Evolutionary conservation across 2,888 invertebrate genomes (phyloP), one percentile per base, ranked within the genome.

Genomic region (Steinernema hermaphroditum): DNA sequence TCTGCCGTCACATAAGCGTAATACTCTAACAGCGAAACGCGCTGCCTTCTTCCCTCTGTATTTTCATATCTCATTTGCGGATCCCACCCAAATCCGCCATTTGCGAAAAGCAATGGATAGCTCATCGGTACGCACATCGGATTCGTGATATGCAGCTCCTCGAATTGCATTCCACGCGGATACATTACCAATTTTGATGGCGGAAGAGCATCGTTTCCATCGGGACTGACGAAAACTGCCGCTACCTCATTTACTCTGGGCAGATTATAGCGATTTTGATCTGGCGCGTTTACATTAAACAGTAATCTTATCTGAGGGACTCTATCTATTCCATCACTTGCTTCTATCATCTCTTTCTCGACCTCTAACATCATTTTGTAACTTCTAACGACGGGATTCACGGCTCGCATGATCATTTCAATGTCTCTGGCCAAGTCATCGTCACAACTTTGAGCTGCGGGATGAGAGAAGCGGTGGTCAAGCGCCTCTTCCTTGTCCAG

Each of bases 111-210:
- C 0, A 87, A 0, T 2, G 86, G 86, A 78, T 88, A 88, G 80
- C 87, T 82, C 9, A 87, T 78, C 2, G 87, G 83, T 78, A 87
- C 87, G 78, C 87, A 87, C 69, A 80, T 68, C 87, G 86, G n/a
- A 82, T 83, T 46, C 87, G 86, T 0, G 80, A 68, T 1, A 87
- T 81, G 14, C 83, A 71, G 22, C 76, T 57, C 4, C n/a, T 19
- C n/a, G 16, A 88, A 57, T 19, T 37, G 68, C 37, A 76, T 74
- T 70, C 76, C 76, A 77, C 68, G 77, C 37, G 9, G 73, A 74
- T 73, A 79, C 50, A 87, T 54, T 72, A 86, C 74, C 41, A 87
- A 85, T 80, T 87, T 22, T 86, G n/a, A 87, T 82, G n/a, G n/a
- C 0, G 27, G 19, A 32, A 54, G 22, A 27, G 49, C 43, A 37